Evolutionary conservation across 2,888 invertebrate species (phyloP).

Genomic region (Thalpophila matura): DNA sequence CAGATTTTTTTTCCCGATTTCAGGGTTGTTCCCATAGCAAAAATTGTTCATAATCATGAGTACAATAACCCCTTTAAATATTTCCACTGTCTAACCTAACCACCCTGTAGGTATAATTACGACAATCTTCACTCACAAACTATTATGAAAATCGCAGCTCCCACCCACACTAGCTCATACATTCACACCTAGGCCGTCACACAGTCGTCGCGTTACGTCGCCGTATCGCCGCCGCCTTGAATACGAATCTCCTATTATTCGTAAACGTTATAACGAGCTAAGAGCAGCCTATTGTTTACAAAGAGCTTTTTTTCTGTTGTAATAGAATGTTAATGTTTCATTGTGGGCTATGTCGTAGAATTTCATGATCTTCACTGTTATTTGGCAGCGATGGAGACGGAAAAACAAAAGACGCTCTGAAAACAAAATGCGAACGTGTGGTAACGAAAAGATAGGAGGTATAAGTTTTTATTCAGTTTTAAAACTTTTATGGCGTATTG

Average conservation of each 20-base stretch:
- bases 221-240: conserved; percentile 16
- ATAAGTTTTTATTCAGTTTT: conserved; percentile 27
- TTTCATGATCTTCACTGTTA: conserved; percentile 51
- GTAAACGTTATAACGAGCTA: conserved; percentile 43
- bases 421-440: conserved; percentile 35
- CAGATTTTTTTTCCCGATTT: no score
- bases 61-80: no score
- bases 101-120: no score
- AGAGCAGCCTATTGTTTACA: conserved; percentile 57
- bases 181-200: conserved; percentile 23
- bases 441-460: conserved; percentile 11
- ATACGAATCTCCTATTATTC: conserved; percentile 42
- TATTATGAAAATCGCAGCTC: background rate
- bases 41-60: no score
- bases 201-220: conserved; percentile 9
- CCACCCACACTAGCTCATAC: background rate
- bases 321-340: conserved; percentile 60
- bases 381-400: conserved; percentile 42
- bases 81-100: no score
- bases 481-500: conserved; percentile 11
- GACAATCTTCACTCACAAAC: conserved; percentile 8
- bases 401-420: conserved; percentile 39
- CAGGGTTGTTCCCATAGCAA: no score
- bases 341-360: conserved; percentile 45
- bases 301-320: conserved; percentile 56